Evolutionary conservation across 2,888 invertebrate genomes (phyloP), one percentile per base, ranked within the genome.

Genomic region (Epirrhoe tristata): DNA sequence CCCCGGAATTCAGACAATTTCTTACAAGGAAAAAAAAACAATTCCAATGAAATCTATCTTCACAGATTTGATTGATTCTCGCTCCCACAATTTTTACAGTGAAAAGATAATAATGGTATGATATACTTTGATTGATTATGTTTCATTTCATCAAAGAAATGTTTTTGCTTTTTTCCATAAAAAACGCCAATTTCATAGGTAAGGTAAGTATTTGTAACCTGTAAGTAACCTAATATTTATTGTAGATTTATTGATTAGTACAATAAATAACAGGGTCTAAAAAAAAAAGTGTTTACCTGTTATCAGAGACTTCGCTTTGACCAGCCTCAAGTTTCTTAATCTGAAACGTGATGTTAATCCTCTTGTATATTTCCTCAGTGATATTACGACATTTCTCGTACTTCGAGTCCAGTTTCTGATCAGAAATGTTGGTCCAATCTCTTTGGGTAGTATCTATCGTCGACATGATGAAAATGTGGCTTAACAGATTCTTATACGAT

Each of bases 321-420:
- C 80, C 80, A 3, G 79, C 85, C 69, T 90, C 91, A 51, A 91
- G 73, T 73, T 92, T 89, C 73, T 93, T 93, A 10, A 93, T 92
- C 82, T 92, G 86, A 83, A 93, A 93, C 5, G 93, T 93, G 66
- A 93, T 90, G 76, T 93, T 87, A 68, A 93, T 93, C 74, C 93
- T 86, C 67, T 93, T 93, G 74, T 93, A 93, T 73, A 93, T 93
- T 72, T 93, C 93, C 63, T 93, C 93, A 0, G 93, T 90, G 7
- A 93, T 93, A 77, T 93, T 89, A 4, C 89, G 83, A 80, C 93
- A 93, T 82, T 93, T 93, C 66, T 93, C 93, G 56, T 93, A 90
- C 72, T 88, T 93, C 0, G 90, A 83, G 70, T 88, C 81, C 8
- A 87, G 73, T 7, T 78, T 80, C 66, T 88, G 86, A 14, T 75